Percentiles rank a stretch among this genome's conserved stretches.
phyloP scores from a whole-genome alignment of 1,140 invertebrate species.

The honey bee (Apis mellifera) region Amel_HAv3.1 CM009942.2:10661501-10662000 shows the following conservation, averaged over 20 bases:
- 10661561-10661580: neutral
- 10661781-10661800: neutral
- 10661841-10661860: neutral
- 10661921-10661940: neutral
- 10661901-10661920: neutral
- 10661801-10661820: neutral
- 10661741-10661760: neutral
- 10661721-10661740: conserved; percentile 3
- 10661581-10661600: too few species aligned
- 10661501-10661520: conserved; percentile 21
- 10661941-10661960: neutral
- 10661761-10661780: conserved; percentile 5
- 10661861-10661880: neutral
- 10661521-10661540: neutral
- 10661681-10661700: neutral
- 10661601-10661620: too few species aligned
- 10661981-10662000: neutral
- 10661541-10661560: neutral
- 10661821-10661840: neutral
- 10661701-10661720: neutral
- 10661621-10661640: too few species aligned
- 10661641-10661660: neutral
- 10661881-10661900: neutral
- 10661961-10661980: neutral
- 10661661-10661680: neutral